Evolutionary conservation across 1,140 invertebrate species (phyloP).

Genomic region (Pemphigus obesinymphae): DNA sequence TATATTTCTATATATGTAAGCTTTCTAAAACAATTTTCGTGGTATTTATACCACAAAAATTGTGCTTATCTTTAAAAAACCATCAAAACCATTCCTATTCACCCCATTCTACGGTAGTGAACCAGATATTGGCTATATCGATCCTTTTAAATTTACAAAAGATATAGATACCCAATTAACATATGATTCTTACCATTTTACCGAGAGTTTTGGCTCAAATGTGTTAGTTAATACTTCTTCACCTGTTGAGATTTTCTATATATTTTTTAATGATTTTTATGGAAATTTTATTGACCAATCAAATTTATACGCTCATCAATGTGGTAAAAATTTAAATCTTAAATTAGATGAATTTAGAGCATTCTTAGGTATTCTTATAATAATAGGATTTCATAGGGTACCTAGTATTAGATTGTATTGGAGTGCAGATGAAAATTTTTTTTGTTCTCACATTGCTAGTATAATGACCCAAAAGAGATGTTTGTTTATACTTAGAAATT

Average conservation of each 20-base stretch:
- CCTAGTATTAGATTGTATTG: not conserved
- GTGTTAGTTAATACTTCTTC: not conserved
- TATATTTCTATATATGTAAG: too few species aligned
- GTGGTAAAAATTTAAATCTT: not conserved
- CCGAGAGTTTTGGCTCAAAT: not conserved
- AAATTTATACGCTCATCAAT: not conserved
- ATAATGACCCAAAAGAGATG: not conserved
- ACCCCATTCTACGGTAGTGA: too few species aligned
- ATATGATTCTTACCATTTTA: not conserved
- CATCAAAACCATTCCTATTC: too few species aligned
- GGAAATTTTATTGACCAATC: not conserved
- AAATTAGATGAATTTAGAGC: not conserved
- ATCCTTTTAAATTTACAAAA: not conserved
- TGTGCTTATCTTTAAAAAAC: too few species aligned
- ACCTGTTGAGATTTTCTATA: not conserved
- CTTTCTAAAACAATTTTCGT: too few species aligned
- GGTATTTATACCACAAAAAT: too few species aligned
- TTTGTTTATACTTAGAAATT: not conserved
- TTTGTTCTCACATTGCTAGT: not conserved
- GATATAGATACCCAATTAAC: not conserved
- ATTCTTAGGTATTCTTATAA: not conserved
- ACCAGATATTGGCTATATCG: too few species aligned
- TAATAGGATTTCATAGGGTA: not conserved
- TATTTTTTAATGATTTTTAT: not conserved
- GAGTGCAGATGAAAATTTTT: not conserved